Evolutionary conservation across 2,888 invertebrate species (phyloP).

Genomic region (Xiphydria camelus): DNA sequence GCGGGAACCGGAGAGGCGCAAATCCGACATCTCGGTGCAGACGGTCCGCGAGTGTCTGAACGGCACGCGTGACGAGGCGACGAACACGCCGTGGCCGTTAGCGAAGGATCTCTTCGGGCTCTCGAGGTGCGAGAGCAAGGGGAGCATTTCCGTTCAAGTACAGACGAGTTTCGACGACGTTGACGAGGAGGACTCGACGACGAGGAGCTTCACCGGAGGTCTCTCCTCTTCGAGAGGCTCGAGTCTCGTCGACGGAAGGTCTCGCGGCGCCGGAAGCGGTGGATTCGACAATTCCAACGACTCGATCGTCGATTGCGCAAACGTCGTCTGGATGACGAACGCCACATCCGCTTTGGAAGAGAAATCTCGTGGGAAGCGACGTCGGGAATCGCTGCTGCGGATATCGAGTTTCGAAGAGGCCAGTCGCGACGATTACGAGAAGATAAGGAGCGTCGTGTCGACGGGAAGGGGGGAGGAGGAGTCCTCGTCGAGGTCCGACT

Average conservation of each 20-base stretch:
- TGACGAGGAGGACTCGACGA: conserved; percentile 15
- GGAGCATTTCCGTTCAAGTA: conserved; percentile 46
- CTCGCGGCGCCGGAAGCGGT: too few relatives aligned
- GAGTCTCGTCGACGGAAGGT: too few relatives aligned
- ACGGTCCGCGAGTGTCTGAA: conserved; percentile 27
- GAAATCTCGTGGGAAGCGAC: neutral
- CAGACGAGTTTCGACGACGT: conserved; percentile 49
- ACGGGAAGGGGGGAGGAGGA: conserved; percentile 8
- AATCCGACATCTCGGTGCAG: conserved; percentile 49
- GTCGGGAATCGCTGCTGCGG: conserved; percentile 20
- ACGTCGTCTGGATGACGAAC: conserved; percentile 16
- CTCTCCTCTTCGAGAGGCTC: conserved; percentile 28
- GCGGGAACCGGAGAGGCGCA: conserved; percentile 45
- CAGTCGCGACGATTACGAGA: conserved; percentile 38
- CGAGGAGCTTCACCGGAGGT: conserved; percentile 23
- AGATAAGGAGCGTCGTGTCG: conserved; percentile 22
- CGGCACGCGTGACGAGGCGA: conserved; percentile 42
- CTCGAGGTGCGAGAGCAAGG: conserved; percentile 23
- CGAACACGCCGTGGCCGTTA: conserved; percentile 44
- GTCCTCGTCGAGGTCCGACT: conserved; percentile 9
- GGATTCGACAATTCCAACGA: too few relatives aligned
- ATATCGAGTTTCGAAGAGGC: conserved; percentile 43
- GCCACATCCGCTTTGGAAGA: conserved; percentile 3
- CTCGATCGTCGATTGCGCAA: conserved; percentile 12
- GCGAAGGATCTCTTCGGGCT: conserved; percentile 19